Conservation (phyloP, 2,797 vertebrate species). For the Eospalax fontanierii region DNA sequence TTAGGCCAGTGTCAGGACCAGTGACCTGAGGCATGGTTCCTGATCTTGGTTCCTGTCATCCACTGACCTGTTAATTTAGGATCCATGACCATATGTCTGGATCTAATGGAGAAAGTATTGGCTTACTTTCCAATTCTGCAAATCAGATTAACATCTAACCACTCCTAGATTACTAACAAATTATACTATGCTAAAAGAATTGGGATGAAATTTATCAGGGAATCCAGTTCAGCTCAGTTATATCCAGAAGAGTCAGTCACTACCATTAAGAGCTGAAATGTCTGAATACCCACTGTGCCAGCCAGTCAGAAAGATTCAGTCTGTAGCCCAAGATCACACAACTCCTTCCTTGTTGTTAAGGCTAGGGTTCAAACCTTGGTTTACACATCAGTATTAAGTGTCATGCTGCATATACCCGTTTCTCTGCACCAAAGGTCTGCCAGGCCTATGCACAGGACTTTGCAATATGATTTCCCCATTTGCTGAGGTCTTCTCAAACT, state of each 20-base stretch:
- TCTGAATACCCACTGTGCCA: not conserved
- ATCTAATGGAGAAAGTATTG: constrained; percentile 71
- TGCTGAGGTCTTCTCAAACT: not conserved
- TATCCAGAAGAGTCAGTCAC: not conserved
- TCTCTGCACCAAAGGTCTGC: not conserved
- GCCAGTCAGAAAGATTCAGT: constrained; percentile 76
- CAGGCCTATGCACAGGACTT: not conserved
- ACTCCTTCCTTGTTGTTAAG: not conserved
- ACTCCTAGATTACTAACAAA: constrained; percentile 23
- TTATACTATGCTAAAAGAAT: not conserved
- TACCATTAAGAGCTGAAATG: not conserved
- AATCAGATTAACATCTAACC: constrained; percentile 8
- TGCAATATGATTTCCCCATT: not conserved
- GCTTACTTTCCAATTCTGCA: not conserved
- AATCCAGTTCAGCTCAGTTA: constrained; percentile 36
- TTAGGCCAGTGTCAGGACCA: not conserved
- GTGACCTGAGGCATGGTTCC: not conserved
- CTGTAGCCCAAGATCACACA: constrained; percentile 85
- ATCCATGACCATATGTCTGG: constrained; percentile 78
- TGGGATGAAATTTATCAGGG: not conserved
- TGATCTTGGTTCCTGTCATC: constrained; percentile 72
- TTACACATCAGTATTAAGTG: not conserved
- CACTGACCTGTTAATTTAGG: constrained; percentile 81
- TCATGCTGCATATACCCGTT: not conserved
- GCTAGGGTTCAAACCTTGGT: not conserved